Base-by-base conservation (phyloP, 2,113 vertebrate genomes). In the Rattus rattus region DNA sequence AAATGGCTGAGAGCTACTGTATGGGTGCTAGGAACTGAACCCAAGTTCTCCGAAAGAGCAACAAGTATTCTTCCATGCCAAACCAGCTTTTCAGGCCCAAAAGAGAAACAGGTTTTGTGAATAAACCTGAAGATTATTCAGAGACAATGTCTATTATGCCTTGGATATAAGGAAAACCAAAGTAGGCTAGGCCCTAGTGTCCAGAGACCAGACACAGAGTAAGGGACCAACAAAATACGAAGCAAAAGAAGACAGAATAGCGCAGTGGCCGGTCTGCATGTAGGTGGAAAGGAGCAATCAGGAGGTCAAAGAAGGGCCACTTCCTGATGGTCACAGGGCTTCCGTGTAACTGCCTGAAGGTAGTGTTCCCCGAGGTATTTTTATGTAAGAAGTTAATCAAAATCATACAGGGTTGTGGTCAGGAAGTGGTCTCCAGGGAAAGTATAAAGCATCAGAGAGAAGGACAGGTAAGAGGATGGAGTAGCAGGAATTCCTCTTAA, bases 351-450 rank as follows among this genome's bases (percentile, higher is more conserved):
- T n/a, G 16, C 67, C 65, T 33, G 49, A 28, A 77, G 19, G 3
- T 65, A 70, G 86, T 70, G 4, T 49, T 86, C 52, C 33, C 33
- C 33, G 43, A 26, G 26, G 26, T 77, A 26, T 12, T 70, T 19
- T 24, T 70, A 7, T 81, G 30, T 93, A 61, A 91, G 87, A 96
- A 95, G 54, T 24, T 91, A 96, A 69, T 90, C 26, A 83, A 88
- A 83, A 86, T 81, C 54, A 49, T 54, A 22, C 30, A 75, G 56
- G 47, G 1, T 30, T 70, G 43, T 33, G 28, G 54, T 70, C 26
- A 88, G 49, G 33, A 1, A 17, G 39, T 9, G 16, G 79, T 24
- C 43, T 17, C 43, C 4, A 84, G 16, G 43, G 39, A 59, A 95
- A 72, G 69, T 30, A 30, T 13, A 76, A 91, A 52, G 16, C 83